Evolutionary conservation across 2,888 invertebrate genomes (phyloP).

Genomic region (Drosophila histrio): DNA sequence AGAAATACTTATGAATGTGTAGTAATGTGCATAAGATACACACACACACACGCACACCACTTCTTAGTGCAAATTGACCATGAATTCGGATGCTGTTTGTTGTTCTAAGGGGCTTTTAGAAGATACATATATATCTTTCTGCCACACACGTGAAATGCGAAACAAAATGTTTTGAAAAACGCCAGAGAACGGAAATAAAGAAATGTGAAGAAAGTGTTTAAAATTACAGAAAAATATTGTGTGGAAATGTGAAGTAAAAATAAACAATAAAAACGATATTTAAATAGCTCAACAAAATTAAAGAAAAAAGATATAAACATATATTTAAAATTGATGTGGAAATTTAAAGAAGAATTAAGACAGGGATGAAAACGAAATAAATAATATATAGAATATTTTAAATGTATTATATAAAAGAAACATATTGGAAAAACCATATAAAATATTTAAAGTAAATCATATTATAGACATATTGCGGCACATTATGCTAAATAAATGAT

Average conservation of each 20-base stretch:
- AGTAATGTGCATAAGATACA: constrained; percentile 41
- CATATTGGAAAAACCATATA: neutral
- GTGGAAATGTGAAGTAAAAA: constrained; percentile 30
- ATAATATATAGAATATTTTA: neutral
- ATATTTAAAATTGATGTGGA: neutral
- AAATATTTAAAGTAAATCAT: neutral
- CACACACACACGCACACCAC: constrained; percentile 8
- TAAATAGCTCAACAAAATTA: neutral
- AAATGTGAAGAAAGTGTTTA: constrained; percentile 13
- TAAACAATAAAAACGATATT: constrained; percentile 2
- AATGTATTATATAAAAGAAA: neutral
- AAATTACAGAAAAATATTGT: neutral
- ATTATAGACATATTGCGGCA: neutral
- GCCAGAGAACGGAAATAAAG: constrained; percentile 21
- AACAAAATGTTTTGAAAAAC: constrained; percentile 10
- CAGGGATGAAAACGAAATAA: too few species aligned
- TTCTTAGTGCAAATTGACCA: constrained; percentile 66
- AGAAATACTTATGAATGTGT: constrained; percentile 18
- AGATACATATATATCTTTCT: constrained; percentile 21
- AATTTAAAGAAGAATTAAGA: too few species aligned
- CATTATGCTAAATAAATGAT: constrained; percentile 4
- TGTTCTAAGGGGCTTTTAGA: constrained; percentile 25
- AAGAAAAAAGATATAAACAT: neutral
- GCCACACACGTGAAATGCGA: constrained; percentile 35
- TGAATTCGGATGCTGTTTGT: constrained; percentile 49